These are phyloP conservation scores for Trissolcus basalis DNA, from an alignment of 1,140 invertebrate genomes.

Conservation along the genomic window DNA sequence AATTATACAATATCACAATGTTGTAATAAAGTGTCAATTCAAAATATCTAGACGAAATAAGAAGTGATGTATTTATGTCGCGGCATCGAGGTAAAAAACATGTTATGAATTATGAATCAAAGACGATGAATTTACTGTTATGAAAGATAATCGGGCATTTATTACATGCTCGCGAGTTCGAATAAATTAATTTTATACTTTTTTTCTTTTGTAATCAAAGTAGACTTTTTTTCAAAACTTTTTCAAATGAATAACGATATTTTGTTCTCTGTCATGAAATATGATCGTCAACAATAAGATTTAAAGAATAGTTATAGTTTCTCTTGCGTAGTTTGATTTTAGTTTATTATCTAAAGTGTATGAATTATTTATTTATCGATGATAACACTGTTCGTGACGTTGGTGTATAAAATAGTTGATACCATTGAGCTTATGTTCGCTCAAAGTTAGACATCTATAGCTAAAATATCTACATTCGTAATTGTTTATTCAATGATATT, in stretches of 20 bases:
- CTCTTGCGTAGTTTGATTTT: not conserved
- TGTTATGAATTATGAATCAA: constrained; percentile 34
- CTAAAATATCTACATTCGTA: not conserved
- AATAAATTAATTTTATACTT: constrained; percentile 20
- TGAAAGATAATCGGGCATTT: constrained; percentile 23
- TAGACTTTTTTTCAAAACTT: not conserved
- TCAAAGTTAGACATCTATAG: too few relatives aligned
- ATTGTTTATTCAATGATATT: too few relatives aligned
- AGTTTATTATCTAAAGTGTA: constrained; percentile 2
- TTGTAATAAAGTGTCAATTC: constrained; percentile 44
- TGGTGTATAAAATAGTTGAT: too few relatives aligned
- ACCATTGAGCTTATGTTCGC: too few relatives aligned
- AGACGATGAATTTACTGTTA: constrained; percentile 24
- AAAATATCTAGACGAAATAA: constrained; percentile 22
- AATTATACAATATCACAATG: constrained; percentile 43
- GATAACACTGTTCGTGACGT: not conserved
- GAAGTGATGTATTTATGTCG: constrained; percentile 12
- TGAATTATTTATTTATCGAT: constrained; percentile 18
- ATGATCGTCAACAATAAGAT: too few relatives aligned
- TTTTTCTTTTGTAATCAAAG: not conserved
- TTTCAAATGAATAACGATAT: too few relatives aligned
- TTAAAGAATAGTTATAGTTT: not conserved
- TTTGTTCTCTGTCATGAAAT: too few relatives aligned
- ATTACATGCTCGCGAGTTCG: constrained; percentile 11
- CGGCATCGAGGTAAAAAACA: constrained; percentile 7